Percentiles rank a stretch among this genome's conserved stretches.
Conservation (phyloP, 2,888 invertebrate species). For the Pheosia gnoma region DNA sequence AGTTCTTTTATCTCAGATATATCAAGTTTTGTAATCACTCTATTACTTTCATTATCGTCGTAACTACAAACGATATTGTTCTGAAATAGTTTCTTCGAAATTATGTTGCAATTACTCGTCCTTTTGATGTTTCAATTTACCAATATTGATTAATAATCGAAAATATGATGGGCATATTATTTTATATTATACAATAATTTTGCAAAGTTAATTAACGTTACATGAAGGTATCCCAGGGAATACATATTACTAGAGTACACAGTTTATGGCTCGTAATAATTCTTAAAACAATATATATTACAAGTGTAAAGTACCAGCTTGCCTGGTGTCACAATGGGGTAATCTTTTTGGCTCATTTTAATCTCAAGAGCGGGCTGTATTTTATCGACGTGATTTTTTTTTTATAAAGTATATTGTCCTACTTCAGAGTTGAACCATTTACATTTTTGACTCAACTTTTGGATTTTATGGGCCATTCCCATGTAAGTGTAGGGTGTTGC, state of each 20-base stretch:
- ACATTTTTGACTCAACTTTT: no score
- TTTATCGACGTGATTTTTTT: neutral
- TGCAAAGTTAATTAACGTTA: slow-evolving; percentile 48
- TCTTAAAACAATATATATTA: slow-evolving; percentile 40
- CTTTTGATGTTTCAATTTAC: slow-evolving; percentile 43
- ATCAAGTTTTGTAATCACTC: slow-evolving; percentile 3
- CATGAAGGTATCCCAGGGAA: slow-evolving; percentile 49
- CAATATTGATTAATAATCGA: slow-evolving; percentile 53
- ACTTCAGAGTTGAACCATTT: neutral
- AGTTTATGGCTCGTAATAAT: slow-evolving; percentile 35
- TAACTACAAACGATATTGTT: slow-evolving; percentile 1
- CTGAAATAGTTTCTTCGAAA: neutral
- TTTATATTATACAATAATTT: slow-evolving; percentile 43
- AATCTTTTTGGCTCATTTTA: slow-evolving; percentile 39
- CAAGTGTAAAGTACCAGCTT: slow-evolving; percentile 30
- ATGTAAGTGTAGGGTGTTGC: no score
- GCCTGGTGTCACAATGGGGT: slow-evolving; percentile 27
- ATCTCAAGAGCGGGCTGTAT: neutral
- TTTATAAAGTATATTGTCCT: neutral
- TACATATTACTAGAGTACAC: slow-evolving; percentile 23
- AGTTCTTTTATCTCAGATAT: neutral
- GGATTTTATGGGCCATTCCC: no score
- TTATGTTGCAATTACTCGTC: slow-evolving; percentile 19
- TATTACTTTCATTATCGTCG: neutral
- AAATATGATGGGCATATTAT: slow-evolving; percentile 51